These are phyloP conservation scores for Pagrus major DNA, from an alignment of 2,113 vertebrate species.

Conservation along the genomic window DNA sequence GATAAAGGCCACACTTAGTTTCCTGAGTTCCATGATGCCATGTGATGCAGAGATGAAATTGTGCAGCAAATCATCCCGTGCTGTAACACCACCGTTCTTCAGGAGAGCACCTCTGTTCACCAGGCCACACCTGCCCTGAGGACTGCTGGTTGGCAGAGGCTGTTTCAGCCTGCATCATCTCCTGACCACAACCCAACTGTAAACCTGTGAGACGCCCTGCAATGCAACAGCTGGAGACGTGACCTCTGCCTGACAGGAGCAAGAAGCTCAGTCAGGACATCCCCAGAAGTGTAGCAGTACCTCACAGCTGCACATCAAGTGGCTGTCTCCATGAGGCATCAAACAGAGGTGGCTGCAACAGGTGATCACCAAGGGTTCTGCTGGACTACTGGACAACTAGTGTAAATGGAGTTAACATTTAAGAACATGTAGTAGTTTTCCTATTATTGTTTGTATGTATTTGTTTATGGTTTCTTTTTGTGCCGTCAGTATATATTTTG, in stretches of 20 bases:
- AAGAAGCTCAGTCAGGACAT: conserved; percentile 20
- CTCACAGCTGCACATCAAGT: conserved; percentile 44
- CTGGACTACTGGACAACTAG: background rate
- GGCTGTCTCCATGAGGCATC: conserved; percentile 9
- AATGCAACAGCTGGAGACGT: conserved; percentile 21
- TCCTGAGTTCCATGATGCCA: conserved; percentile 18
- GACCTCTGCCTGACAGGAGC: conserved; percentile 15
- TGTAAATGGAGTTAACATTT: background rate
- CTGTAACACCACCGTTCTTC: background rate
- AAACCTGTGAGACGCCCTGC: conserved; percentile 9
- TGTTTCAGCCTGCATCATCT: conserved; percentile 14
- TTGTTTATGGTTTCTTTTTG: conserved; percentile 5
- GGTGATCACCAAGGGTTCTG: conserved; percentile 2
- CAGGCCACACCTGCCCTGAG: background rate
- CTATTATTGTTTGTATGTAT: background rate
- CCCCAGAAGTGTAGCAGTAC: conserved; percentile 34
- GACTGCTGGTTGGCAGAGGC: conserved; percentile 32
- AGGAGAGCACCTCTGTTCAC: background rate
- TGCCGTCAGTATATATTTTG: conserved; percentile 17
- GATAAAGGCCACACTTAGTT: conserved; percentile 5
- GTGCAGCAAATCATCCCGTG: conserved; percentile 12
- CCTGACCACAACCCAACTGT: conserved; percentile 16
- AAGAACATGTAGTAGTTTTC: background rate
- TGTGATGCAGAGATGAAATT: conserved; percentile 12
- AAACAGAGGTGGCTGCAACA: conserved; percentile 19